Conservation (phyloP, 2,888 invertebrate species). For the Drosophila recens region DNA sequence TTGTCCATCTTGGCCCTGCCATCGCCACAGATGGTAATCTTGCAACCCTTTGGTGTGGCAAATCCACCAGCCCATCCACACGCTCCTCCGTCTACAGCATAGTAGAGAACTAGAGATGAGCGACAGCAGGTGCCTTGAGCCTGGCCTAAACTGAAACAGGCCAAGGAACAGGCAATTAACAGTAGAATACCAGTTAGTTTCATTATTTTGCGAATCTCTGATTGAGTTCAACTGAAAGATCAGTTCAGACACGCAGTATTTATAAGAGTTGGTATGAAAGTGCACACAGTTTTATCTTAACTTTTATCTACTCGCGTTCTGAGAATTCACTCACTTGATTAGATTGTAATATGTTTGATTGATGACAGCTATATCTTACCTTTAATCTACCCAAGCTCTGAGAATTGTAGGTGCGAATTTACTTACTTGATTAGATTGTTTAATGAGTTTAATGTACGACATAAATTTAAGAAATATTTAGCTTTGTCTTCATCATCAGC, state of each 20-base stretch:
- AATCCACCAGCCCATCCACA: neutral
- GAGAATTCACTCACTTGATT: neutral
- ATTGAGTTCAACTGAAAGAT: neutral
- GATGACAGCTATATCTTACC: too few species aligned
- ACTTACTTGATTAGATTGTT: neutral
- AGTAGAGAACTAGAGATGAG: neutral
- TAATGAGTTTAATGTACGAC: too few species aligned
- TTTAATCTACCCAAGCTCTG: too few species aligned
- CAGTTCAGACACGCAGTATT: neutral
- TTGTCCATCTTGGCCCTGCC: neutral
- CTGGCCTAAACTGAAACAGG: neutral
- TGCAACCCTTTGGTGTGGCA: neutral
- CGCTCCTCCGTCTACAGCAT: neutral
- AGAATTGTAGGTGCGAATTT: neutral
- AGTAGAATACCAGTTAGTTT: neutral
- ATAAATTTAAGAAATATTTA: neutral
- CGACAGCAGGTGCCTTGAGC: conserved; percentile 3
- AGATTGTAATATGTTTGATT: too few species aligned
- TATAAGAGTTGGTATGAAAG: neutral
- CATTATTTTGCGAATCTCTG: neutral
- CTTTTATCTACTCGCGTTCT: neutral
- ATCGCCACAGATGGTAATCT: conserved; percentile 10
- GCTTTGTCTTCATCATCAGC: neutral
- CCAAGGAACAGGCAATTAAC: neutral
- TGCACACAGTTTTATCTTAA: neutral